These are phyloP conservation scores for Atlantisia rogersi DNA, from an alignment of 2,113 vertebrate species.

Conservation along the genomic window DNA sequence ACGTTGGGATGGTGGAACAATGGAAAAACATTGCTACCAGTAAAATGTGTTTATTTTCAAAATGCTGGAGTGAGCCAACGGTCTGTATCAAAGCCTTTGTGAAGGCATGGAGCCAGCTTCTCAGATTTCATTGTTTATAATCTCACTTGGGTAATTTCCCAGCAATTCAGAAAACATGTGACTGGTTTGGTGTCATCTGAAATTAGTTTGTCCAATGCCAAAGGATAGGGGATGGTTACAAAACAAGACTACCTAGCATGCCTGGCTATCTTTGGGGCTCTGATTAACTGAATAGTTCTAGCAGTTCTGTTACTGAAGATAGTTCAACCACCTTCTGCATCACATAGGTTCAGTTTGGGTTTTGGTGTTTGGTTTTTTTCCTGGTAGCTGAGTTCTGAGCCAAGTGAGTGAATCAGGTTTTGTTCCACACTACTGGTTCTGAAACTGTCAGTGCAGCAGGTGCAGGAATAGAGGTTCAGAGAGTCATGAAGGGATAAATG, in stretches of 20 bases:
- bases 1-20: background rate
- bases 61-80: background rate
- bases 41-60: background rate
- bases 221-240: background rate
- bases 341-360: background rate
- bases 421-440: background rate
- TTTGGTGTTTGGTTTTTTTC: background rate
- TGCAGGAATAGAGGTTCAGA: background rate
- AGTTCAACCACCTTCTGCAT: background rate
- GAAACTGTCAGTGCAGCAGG: background rate
- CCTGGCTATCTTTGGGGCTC: background rate
- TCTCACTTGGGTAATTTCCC: background rate
- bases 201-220: background rate
- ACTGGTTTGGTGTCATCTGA: background rate
- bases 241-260: background rate
- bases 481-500: background rate
- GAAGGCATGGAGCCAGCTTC: background rate
- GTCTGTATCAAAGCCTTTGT: background rate
- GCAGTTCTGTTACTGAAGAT: background rate
- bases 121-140: slow-evolving; percentile 14
- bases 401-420: background rate
- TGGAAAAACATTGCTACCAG: background rate
- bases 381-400: background rate
- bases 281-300: background rate
- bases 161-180: background rate